phyloP scores from a whole-genome alignment of 2,797 vertebrate genomes.

The Sebastes vulpes region DNA sequence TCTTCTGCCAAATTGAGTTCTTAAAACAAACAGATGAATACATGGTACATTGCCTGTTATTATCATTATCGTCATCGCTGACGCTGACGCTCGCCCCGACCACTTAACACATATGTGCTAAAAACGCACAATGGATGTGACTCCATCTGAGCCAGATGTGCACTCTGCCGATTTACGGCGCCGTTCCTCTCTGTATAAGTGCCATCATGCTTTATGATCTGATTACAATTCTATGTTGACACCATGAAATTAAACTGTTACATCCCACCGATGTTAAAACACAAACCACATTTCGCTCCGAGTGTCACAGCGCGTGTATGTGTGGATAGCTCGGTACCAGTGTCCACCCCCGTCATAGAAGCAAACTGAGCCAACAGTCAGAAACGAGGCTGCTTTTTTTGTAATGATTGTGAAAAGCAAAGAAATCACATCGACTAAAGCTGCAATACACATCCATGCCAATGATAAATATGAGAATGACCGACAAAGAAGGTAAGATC shows the following conservation, averaged over 20 bases:
- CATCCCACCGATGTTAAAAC: slow-evolving; percentile 52
- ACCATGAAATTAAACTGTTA: slow-evolving; percentile 77
- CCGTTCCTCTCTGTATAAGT: slow-evolving; percentile 61
- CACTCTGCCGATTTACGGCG: slow-evolving; percentile 73
- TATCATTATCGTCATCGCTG: slow-evolving; percentile 60
- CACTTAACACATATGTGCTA: slow-evolving; percentile 69
- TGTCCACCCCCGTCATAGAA: slow-evolving; percentile 10
- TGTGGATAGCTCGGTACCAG: slow-evolving; percentile 4
- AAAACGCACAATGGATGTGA: slow-evolving; percentile 68
- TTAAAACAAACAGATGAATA: slow-evolving; percentile 76
- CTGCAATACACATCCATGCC: neutral
- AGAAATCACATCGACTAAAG: slow-evolving; percentile 1
- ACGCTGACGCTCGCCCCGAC: slow-evolving; percentile 57
- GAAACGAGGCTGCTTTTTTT: neutral
- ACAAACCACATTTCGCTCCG: slow-evolving; percentile 37
- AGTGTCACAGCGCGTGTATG: slow-evolving; percentile 1
- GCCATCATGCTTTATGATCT: slow-evolving; percentile 80
- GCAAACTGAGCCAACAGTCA: slow-evolving; percentile 2
- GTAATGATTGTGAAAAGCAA: neutral
- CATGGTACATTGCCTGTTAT: slow-evolving; percentile 71
- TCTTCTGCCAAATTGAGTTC: slow-evolving; percentile 54
- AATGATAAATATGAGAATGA: neutral
- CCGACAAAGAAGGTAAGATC: neutral
- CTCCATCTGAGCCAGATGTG: slow-evolving; percentile 63
- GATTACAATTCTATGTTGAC: slow-evolving; percentile 76